Conservation (phyloP, 2,797 vertebrate genomes). For the Vespertilio murinus region DNA sequence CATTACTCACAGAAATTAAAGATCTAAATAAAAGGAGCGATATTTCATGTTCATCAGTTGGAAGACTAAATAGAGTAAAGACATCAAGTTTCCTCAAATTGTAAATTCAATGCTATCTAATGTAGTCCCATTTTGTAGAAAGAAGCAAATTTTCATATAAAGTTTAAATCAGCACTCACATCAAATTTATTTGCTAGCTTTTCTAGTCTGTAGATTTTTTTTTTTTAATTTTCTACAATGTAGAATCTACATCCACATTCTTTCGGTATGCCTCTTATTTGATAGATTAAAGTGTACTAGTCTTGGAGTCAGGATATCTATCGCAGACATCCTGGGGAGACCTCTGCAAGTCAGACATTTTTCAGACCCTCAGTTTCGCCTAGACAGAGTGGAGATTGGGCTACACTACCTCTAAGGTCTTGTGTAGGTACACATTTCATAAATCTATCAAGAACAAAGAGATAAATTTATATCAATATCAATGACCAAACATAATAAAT, state of each 20-base stretch:
- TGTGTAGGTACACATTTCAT: background rate
- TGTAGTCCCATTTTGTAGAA: background rate
- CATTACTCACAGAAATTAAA: constrained; percentile 1
- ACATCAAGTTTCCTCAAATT: background rate
- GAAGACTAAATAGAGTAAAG: background rate
- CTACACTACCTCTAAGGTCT: background rate
- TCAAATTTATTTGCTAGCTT: constrained; percentile 5
- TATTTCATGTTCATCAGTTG: background rate
- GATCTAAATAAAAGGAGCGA: background rate
- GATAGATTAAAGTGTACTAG: background rate
- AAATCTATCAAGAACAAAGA: background rate
- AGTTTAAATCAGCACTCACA: background rate
- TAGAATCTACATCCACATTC: background rate
- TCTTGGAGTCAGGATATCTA: background rate
- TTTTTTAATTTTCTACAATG: background rate
- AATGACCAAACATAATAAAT: background rate
- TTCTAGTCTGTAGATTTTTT: background rate
- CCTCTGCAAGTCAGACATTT: background rate
- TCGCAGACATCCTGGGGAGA: background rate
- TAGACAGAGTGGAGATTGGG: background rate
- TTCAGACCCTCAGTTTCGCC: background rate
- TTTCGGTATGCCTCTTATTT: background rate
- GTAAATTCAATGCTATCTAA: background rate
- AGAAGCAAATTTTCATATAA: background rate
- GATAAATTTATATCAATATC: background rate